Evolutionary conservation across 1,140 invertebrate genomes (phyloP).

Genomic region (Aphis craccivora): DNA sequence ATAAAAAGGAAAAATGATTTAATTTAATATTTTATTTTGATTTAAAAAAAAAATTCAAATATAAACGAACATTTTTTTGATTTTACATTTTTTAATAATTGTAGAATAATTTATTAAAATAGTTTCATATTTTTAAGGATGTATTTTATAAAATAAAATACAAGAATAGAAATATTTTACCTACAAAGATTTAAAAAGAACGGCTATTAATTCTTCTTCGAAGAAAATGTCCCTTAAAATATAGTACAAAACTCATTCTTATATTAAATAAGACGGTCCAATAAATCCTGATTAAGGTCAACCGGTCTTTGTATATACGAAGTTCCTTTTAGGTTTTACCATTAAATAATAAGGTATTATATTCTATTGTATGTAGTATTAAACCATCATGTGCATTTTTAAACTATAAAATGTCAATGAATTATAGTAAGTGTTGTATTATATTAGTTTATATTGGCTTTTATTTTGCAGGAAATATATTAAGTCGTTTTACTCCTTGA

Average conservation of each 20-base stretch:
- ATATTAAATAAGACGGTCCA: constrained; percentile 34
- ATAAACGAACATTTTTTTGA: neutral
- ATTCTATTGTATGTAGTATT: neutral
- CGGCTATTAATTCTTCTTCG: neutral
- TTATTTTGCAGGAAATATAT: neutral
- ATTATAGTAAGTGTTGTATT: neutral
- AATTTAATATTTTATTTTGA: neutral
- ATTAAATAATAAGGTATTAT: constrained; percentile 13
- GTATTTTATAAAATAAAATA: neutral
- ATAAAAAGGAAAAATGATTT: neutral
- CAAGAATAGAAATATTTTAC: neutral
- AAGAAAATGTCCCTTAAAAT: constrained; percentile 7
- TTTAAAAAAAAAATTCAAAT: neutral
- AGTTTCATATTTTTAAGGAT: neutral
- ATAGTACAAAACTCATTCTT: neutral
- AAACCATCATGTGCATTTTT: neutral
- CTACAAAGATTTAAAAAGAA: neutral
- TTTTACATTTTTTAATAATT: neutral
- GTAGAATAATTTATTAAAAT: neutral
- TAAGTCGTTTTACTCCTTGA: neutral
- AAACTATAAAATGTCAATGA: neutral
- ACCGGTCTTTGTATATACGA: constrained; percentile 17
- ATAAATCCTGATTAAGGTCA: constrained; percentile 54
- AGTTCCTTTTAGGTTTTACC: neutral
- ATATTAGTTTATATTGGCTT: neutral